Percentiles rank a stretch among this genome's conserved stretches.
These are phyloP conservation scores for Stomatorhinus walkeri DNA, from an alignment of 2,797 vertebrate species.

Conservation along the genomic window DNA sequence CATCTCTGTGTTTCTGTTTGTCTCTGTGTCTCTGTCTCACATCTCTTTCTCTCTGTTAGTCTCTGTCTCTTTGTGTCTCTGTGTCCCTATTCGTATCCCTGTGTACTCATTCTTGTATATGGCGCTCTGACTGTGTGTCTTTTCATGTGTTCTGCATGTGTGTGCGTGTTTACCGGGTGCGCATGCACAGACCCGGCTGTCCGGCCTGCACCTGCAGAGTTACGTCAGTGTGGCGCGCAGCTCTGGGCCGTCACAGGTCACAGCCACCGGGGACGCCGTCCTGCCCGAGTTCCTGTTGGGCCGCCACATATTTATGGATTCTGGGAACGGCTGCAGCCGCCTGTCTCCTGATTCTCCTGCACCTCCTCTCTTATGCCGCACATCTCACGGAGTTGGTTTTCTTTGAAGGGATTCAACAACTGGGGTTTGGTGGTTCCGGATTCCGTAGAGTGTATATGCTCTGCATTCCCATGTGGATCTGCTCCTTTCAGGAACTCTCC, in stretches of 20 bases:
- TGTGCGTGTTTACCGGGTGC: background rate
- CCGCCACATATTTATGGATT: conserved; percentile 44
- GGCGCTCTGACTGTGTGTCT: background rate
- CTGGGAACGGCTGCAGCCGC: conserved; percentile 13
- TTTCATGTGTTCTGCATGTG: background rate
- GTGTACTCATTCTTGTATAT: background rate
- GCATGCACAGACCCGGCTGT: background rate
- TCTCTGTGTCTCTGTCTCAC: background rate
- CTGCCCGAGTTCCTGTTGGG: conserved; percentile 45
- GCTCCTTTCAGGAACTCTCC: too few species aligned
- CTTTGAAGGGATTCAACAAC: conserved; percentile 18
- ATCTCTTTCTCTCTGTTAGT: background rate
- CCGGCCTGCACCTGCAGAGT: conserved; percentile 43
- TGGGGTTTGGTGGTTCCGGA: background rate
- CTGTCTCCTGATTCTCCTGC: background rate
- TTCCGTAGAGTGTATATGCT: background rate
- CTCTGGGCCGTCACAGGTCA: conserved; percentile 41
- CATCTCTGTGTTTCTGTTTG: too few species aligned
- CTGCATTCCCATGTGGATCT: background rate
- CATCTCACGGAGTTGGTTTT: conserved; percentile 15
- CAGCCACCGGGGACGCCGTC: conserved; percentile 35
- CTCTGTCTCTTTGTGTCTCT: background rate
- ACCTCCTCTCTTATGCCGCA: background rate
- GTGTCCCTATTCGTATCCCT: background rate
- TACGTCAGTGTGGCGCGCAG: conserved; percentile 41